Evolutionary conservation across 2,797 vertebrate species (phyloP).

Genomic region (Eupleurogrammus muticus): DNA sequence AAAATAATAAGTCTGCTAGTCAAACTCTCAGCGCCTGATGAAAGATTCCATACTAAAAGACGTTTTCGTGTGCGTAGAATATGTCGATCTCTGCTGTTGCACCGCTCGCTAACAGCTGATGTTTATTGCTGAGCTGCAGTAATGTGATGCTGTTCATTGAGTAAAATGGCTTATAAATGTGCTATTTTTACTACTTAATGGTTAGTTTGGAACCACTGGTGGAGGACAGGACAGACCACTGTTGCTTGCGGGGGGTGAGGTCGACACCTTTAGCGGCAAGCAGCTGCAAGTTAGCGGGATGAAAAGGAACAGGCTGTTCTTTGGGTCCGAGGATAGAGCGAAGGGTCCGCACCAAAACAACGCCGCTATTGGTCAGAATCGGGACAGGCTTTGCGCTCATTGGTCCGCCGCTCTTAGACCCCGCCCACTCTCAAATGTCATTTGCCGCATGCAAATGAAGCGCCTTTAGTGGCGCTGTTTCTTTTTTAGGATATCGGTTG

Average conservation of each 20-base stretch:
- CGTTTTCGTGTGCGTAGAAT: neutral
- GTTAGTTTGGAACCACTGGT: neutral
- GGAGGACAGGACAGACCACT: neutral
- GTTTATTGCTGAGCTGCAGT: conserved; percentile 41
- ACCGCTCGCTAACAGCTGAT: conserved; percentile 32
- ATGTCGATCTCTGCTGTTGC: conserved; percentile 24
- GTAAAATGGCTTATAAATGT: neutral
- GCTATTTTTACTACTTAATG: no score
- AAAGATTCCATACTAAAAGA: neutral
- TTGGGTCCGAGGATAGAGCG: conserved; percentile 35
- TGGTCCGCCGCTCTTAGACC: conserved; percentile 12
- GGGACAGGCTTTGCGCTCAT: conserved; percentile 20
- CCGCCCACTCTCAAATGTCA: conserved; percentile 48
- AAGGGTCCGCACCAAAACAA: conserved; percentile 73
- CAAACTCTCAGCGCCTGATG: neutral
- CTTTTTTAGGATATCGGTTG: neutral
- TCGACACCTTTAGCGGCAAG: conserved; percentile 18
- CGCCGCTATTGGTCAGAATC: conserved; percentile 68
- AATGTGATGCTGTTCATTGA: conserved; percentile 4
- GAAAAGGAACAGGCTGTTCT: conserved; percentile 59
- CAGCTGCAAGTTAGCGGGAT: conserved; percentile 5
- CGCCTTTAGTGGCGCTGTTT: neutral
- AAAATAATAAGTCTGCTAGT: neutral
- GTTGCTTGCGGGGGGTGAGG: neutral
- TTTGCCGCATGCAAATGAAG: conserved; percentile 66